phyloP scores from a whole-genome alignment of 1,140 invertebrate genomes.

The Sesamia nonagrioides region DNA sequence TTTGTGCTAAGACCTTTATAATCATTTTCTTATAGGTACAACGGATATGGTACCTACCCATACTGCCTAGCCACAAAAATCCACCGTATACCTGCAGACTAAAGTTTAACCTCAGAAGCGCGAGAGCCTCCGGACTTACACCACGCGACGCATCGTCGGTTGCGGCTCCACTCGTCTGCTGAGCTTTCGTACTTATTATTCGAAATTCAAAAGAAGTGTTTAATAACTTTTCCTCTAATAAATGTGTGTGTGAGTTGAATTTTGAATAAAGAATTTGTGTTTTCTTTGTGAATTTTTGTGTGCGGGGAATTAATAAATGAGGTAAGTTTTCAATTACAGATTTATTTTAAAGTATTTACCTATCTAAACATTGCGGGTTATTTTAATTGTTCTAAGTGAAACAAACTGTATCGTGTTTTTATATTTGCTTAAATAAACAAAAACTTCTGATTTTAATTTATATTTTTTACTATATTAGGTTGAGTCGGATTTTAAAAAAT shows the following conservation, averaged over 20 bases:
- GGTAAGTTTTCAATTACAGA: neutral
- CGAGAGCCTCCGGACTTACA: neutral
- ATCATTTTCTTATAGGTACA: too few relatives aligned
- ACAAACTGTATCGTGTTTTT: too few relatives aligned
- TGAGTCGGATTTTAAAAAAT: too few relatives aligned
- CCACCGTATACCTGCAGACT: neutral
- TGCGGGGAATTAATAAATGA: neutral
- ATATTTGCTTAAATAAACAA: too few relatives aligned
- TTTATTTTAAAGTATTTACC: neutral
- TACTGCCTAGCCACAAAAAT: too few relatives aligned
- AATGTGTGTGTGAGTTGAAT: neutral
- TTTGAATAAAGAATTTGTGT: constrained; percentile 1
- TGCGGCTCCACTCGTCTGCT: neutral
- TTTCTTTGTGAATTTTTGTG: neutral
- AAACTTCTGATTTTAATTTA: too few relatives aligned
- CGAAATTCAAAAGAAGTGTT: neutral
- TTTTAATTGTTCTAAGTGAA: too few relatives aligned
- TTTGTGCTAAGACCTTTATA: too few relatives aligned
- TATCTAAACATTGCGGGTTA: too few relatives aligned
- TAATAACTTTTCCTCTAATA: neutral
- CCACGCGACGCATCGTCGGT: neutral
- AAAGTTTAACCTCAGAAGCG: constrained; percentile 2
- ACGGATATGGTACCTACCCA: too few relatives aligned
- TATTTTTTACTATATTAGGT: too few relatives aligned
- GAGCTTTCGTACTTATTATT: neutral